These are phyloP conservation scores for Laupala kohalensis DNA, from an alignment of 1,140 invertebrate species.

Conservation along the genomic window DNA sequence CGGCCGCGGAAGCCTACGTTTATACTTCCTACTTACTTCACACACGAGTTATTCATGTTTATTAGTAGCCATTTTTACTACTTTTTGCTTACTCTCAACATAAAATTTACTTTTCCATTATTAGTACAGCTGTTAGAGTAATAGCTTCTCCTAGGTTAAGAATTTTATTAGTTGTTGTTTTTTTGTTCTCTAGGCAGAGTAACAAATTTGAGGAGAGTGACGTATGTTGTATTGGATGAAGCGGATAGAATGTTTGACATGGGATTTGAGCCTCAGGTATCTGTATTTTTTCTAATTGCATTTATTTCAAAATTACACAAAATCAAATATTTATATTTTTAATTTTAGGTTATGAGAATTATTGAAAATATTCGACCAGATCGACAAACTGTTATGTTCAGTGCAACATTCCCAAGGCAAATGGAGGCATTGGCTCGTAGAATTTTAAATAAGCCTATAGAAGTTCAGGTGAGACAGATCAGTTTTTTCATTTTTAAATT, in stretches of 20 bases:
- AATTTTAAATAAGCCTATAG: constrained; percentile 89
- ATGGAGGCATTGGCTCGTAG: constrained; percentile 96
- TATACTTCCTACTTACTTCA: too few relatives aligned
- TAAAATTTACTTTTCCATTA: too few relatives aligned
- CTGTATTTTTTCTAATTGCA: background rate
- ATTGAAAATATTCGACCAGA: constrained; percentile 96
- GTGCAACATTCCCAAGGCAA: constrained; percentile 95
- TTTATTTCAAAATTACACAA: background rate
- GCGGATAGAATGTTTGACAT: constrained; percentile 99
- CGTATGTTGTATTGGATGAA: constrained; percentile 96
- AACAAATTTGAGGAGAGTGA: constrained; percentile 89
- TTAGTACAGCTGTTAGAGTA: too few relatives aligned
- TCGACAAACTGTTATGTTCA: constrained; percentile 96
- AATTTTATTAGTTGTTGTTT: too few relatives aligned
- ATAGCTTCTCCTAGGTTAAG: too few relatives aligned
- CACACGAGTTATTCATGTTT: too few relatives aligned
- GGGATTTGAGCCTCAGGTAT: constrained; percentile 96
- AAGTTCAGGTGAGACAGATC: constrained; percentile 54
- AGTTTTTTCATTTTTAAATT: too few relatives aligned
- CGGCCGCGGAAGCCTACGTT: too few relatives aligned
- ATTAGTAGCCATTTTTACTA: too few relatives aligned
- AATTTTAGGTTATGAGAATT: constrained; percentile 76
- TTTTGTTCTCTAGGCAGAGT: constrained; percentile 57
- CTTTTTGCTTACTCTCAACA: too few relatives aligned
- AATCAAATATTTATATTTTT: constrained; percentile 3